A percentile compares a stretch with the other conserved stretches of the same genome.
Conservation (phyloP, 2,797 vertebrate species). For the Siniperca undulata region DNA sequence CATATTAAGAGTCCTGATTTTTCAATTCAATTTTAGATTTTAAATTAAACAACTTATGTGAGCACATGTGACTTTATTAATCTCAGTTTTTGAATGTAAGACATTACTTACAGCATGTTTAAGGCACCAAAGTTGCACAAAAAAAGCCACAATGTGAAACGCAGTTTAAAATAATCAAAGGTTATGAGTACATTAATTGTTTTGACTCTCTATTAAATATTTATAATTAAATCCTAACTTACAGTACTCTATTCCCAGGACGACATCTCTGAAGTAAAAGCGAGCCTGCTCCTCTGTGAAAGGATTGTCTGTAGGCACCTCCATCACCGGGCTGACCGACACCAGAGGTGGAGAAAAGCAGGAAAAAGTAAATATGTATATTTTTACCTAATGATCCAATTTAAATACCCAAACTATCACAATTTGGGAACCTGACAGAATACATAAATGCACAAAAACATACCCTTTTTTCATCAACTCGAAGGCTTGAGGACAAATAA, state of each 20-base stretch:
- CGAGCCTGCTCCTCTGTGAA: conserved; percentile 92
- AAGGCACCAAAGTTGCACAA: neutral
- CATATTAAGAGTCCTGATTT: neutral
- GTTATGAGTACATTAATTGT: neutral
- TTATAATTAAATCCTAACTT: conserved; percentile 72
- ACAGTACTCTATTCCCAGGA: conserved; percentile 97
- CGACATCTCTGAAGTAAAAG: conserved; percentile 92
- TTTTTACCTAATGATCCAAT: neutral
- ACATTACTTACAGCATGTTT: neutral
- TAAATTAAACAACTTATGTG: neutral
- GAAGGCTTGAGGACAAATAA: conserved; percentile 89
- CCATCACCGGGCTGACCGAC: conserved; percentile 92
- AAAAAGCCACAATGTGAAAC: neutral
- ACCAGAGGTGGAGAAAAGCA: neutral
- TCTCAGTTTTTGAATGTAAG: neutral
- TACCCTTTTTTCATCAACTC: conserved; percentile 96
- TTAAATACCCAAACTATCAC: neutral
- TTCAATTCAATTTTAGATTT: neutral
- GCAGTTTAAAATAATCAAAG: neutral
- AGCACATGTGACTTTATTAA: neutral
- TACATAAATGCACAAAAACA: conserved; percentile 68
- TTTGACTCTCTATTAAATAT: neutral
- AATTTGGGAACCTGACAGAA: neutral
- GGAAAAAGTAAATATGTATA: neutral
- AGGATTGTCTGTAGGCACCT: conserved; percentile 91